Percentiles rank a stretch among this genome's conserved stretches.
These are phyloP conservation scores for Calonectris borealis DNA, from an alignment of 2,113 vertebrate genomes.

Conservation along the genomic window DNA sequence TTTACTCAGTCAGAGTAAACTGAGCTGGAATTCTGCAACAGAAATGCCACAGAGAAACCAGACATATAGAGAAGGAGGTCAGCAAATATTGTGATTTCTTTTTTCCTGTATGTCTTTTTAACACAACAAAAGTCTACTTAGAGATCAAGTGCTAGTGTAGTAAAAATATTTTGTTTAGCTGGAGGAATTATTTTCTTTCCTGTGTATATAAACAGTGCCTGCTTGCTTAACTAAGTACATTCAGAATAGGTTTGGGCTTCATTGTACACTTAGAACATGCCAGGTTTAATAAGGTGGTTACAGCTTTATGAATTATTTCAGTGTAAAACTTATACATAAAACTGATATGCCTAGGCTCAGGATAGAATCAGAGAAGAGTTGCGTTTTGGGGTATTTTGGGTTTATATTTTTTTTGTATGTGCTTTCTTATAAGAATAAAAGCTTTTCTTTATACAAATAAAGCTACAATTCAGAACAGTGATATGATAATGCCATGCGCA, in stretches of 20 bases:
- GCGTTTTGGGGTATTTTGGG: neutral
- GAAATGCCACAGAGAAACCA: neutral
- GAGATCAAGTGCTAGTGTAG: neutral
- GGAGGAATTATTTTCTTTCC: neutral
- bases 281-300: neutral
- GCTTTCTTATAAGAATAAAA: neutral
- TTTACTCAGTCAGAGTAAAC: neutral
- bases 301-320: neutral
- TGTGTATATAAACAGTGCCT: neutral
- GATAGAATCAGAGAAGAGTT: neutral
- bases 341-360: neutral
- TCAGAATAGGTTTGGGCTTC: neutral
- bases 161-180: neutral
- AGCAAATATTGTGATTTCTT: neutral
- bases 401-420: neutral
- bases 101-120: neutral
- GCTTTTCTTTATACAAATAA: neutral
- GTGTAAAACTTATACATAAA: neutral
- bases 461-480: neutral
- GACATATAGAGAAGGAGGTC: neutral
- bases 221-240: neutral
- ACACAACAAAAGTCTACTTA: neutral
- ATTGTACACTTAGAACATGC: neutral
- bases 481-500: neutral
- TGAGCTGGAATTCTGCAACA: neutral